Conservation (phyloP, 1,140 invertebrate genomes). For the Antheraea pernyi region DNA sequence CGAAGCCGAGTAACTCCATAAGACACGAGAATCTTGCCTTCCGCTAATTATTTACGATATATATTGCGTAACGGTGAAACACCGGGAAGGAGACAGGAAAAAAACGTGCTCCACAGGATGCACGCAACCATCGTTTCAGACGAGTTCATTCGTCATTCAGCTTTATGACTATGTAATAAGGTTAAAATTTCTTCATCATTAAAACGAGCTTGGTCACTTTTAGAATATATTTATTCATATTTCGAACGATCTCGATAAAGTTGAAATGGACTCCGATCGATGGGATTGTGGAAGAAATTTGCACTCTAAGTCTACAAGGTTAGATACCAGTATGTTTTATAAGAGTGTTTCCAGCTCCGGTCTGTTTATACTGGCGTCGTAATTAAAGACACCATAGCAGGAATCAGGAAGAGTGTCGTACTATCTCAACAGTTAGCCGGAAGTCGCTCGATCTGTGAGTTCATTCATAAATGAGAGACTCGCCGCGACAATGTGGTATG, state of each 20-base stretch:
- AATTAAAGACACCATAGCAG: constrained; percentile 76
- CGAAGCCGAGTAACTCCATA: constrained; percentile 72
- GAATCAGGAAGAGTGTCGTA: constrained; percentile 79
- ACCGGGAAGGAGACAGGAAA: constrained; percentile 72
- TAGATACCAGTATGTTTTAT: constrained; percentile 20
- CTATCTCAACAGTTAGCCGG: constrained; percentile 78
- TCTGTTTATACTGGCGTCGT: constrained; percentile 62
- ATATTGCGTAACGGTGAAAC: constrained; percentile 78
- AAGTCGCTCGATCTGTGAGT: constrained; percentile 76
- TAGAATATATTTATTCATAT: constrained; percentile 75
- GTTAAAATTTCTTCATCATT: constrained; percentile 36
- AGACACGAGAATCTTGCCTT: constrained; percentile 76
- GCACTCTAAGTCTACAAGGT: constrained; percentile 33
- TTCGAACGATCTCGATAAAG: constrained; percentile 68
- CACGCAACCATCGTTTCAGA: constrained; percentile 40
- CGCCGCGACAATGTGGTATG: constrained; percentile 64
- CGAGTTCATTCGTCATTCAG: constrained; percentile 33
- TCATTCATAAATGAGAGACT: constrained; percentile 76
- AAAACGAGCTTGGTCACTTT: constrained; percentile 46
- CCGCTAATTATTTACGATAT: constrained; percentile 79
- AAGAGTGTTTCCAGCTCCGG: constrained; percentile 28
- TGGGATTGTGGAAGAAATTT: constrained; percentile 33
- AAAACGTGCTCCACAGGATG: constrained; percentile 73
- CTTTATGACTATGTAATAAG: constrained; percentile 37
- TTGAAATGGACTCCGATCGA: constrained; percentile 57